Evolutionary conservation across 2,888 invertebrate genomes (phyloP), one percentile per base, ranked within the genome.

Genomic region (Plemyria rubiginata): DNA sequence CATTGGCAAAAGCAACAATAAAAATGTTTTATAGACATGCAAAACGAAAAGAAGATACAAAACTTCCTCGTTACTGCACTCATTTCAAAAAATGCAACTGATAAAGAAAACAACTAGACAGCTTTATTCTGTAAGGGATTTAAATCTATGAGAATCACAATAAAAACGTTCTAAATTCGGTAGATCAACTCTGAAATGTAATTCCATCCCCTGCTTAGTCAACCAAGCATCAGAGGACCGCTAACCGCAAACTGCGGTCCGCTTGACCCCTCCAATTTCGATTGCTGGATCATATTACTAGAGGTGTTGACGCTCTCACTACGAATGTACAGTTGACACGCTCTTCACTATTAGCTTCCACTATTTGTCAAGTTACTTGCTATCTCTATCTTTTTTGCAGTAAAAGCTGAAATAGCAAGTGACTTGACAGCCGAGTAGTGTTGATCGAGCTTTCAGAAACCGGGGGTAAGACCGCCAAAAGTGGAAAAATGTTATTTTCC

Each of bases 201-300:
- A 62, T 62, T 51, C 45, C 51, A 68, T 58, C 65, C 61, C 63
- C 15, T 56, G 54, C 57, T 56, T 52, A 53, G 51, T 59, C 56
- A 57, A 54, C 52, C 54, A 50, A 36, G 32, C 32, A 54, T 51
- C 41, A 43, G 46, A 41, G 38, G 53, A 28, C 40, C 53, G 43
- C 36, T 58, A 62, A 85, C 88, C 86, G 71, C 86, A 82, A 72
- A 72, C 76, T 76, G 85, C 82, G 87, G 86, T 85, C 84, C 80
- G 76, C 72, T 76, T 79, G 79, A 80, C 84, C 85, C 60, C 82
- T 80, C 81, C 78, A 79, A 84, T 83, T 82, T 82, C 81, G 79
- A 84, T 83, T 81, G 80, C 77, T 75, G 75, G 81, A 87, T 89
- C 87, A 81, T 81, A 85, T 90, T 87, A 85, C 86, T 73, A 74